Conservation (phyloP, 2,797 vertebrate species). For the Macropus fuliginosus region DNA sequence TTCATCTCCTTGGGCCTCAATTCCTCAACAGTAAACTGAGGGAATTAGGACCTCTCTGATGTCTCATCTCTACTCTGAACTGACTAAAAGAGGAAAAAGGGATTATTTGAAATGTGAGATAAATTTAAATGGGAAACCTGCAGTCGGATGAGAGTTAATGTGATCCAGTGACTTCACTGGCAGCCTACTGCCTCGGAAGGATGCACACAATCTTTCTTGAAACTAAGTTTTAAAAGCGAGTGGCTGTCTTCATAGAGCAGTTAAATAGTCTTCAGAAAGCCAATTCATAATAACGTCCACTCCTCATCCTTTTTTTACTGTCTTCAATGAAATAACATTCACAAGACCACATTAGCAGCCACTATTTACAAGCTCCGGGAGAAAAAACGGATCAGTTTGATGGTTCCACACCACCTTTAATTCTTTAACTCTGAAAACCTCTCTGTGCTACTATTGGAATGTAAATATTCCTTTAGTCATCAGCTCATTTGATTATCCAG, state of each 20-base stretch:
- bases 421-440: slow-evolving; percentile 16
- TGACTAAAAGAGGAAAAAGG: not conserved
- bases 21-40: not conserved
- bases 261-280: slow-evolving; percentile 20
- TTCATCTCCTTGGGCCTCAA: not conserved
- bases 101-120: not conserved
- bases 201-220: slow-evolving; percentile 3
- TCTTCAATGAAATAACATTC: slow-evolving; percentile 11
- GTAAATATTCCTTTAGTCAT: slow-evolving; percentile 32
- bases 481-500: slow-evolving; percentile 13
- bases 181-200: slow-evolving; percentile 14
- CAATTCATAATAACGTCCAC: not conserved
- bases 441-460: slow-evolving; percentile 32
- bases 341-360: slow-evolving; percentile 12
- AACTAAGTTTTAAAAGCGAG: slow-evolving; percentile 22
- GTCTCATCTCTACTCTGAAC: not conserved
- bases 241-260: not conserved
- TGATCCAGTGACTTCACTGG: not conserved
- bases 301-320: slow-evolving; percentile 5
- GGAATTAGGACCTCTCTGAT: not conserved
- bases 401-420: not conserved
- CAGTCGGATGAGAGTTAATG: not conserved
- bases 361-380: not conserved
- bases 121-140: not conserved
- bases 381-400: not conserved